These are phyloP conservation scores for Halichoeres trimaculatus DNA, from an alignment of 2,113 vertebrate genomes.

Conservation along the genomic window DNA sequence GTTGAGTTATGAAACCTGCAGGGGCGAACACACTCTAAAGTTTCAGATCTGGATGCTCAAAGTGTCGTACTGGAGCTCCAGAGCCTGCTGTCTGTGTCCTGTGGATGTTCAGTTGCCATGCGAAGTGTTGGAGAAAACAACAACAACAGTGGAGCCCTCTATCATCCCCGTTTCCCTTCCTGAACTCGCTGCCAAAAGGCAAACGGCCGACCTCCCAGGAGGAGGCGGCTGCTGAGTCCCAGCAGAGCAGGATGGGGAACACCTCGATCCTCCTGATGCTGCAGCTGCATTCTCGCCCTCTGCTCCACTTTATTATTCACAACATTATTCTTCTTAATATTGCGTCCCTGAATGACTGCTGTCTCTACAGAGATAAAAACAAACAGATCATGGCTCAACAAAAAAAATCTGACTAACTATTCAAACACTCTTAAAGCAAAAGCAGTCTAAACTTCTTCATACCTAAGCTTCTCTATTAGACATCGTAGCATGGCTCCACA, in stretches of 20 bases:
- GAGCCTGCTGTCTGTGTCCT: not conserved
- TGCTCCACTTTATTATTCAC: not conserved
- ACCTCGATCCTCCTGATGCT: not conserved
- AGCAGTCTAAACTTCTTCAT: too few species aligned
- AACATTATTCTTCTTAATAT: too few species aligned
- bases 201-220: slow-evolving; percentile 46
- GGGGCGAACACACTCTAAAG: not conserved
- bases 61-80: not conserved
- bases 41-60: not conserved
- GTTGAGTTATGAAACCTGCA: not conserved
- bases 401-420: too few species aligned
- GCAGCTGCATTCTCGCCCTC: slow-evolving; percentile 9
- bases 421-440: too few species aligned
- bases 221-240: slow-evolving; percentile 18
- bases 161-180: slow-evolving; percentile 39
- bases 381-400: too few species aligned
- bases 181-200: slow-evolving; percentile 34
- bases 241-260: slow-evolving; percentile 9
- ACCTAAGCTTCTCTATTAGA: too few species aligned
- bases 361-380: too few species aligned
- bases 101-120: slow-evolving; percentile 19
- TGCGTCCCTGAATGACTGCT: not conserved
- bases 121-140: slow-evolving; percentile 39
- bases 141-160: slow-evolving; percentile 26
- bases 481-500: too few species aligned